phyloP scores from a whole-genome alignment of 2,113 vertebrate genomes.

The Ibidorhyncha struthersii region DNA sequence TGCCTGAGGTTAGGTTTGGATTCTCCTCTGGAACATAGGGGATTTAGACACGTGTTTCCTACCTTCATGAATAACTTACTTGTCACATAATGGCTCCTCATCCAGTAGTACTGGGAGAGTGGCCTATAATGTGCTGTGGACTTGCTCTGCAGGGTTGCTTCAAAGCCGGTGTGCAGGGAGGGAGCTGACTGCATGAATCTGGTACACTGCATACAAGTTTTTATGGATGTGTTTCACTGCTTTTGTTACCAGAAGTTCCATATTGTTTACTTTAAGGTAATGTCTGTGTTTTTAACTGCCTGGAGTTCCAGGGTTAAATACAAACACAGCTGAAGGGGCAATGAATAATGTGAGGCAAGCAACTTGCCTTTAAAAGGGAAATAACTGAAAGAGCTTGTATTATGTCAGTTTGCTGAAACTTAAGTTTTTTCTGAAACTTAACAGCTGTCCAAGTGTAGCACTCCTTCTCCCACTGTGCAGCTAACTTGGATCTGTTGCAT shows the following conservation, averaged over 20 bases:
- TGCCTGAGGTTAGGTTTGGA: background rate
- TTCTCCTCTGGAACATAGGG: background rate
- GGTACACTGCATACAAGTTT: accelerated
- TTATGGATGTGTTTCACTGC: background rate
- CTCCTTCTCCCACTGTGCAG: background rate
- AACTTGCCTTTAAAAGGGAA: constrained; percentile 27
- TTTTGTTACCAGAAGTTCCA: background rate
- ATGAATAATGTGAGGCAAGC: background rate
- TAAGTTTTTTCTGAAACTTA: background rate
- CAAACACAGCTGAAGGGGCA: background rate
- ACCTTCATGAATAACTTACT: background rate
- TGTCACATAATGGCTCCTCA: background rate
- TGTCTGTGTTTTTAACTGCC: background rate
- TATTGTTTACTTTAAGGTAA: background rate
- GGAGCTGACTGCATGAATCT: background rate
- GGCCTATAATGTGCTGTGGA: background rate
- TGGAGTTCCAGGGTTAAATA: background rate
- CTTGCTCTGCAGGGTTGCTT: background rate
- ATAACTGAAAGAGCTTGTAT: background rate
- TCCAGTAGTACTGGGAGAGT: background rate
- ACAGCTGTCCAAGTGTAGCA: background rate
- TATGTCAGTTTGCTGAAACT: background rate
- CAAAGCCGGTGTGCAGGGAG: background rate
- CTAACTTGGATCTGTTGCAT: background rate
- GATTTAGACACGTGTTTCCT: background rate